Evolutionary conservation across 2,797 vertebrate genomes (phyloP).

Genomic region (Petrocephalus schoutedeni): DNA sequence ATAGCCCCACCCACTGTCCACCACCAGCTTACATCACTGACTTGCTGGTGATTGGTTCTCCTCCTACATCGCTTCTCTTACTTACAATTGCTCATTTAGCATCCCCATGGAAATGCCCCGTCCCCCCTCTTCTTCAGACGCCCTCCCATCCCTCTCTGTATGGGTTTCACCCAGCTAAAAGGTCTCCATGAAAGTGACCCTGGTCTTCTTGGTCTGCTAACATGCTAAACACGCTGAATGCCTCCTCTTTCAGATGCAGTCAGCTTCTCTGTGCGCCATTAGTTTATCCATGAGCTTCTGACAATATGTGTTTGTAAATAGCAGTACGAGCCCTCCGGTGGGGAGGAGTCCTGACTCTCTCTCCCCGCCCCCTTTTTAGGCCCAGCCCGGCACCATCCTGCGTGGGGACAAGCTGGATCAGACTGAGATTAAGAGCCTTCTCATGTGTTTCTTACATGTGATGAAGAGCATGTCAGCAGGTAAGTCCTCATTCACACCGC

Average conservation of each 20-base stretch:
- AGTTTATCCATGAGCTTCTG: not conserved
- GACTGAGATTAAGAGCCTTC: conserved; percentile 87
- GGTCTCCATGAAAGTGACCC: not conserved
- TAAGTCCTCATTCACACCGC: conserved; percentile 48
- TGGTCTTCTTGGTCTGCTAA: not conserved
- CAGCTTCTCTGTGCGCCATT: not conserved
- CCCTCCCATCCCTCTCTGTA: not conserved
- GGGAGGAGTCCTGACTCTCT: not conserved
- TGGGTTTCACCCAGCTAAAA: not conserved
- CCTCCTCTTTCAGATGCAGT: not conserved
- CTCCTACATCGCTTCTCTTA: not conserved
- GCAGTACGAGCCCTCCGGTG: not conserved
- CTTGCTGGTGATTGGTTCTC: not conserved
- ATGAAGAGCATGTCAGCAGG: conserved; percentile 98
- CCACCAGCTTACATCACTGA: not conserved
- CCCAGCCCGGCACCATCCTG: conserved; percentile 75
- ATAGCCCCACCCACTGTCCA: not conserved
- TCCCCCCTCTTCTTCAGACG: not conserved
- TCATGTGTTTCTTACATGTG: conserved; percentile 93
- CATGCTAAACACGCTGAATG: not conserved
- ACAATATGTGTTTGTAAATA: not conserved
- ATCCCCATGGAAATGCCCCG: not conserved
- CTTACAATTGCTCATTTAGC: not conserved
- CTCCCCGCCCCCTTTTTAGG: conserved; percentile 51
- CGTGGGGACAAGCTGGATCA: conserved; percentile 92